Evolutionary conservation across 64 coral and sea anemone species (phyloP).

Genomic region (Hydrozoanthus tunicans): DNA sequence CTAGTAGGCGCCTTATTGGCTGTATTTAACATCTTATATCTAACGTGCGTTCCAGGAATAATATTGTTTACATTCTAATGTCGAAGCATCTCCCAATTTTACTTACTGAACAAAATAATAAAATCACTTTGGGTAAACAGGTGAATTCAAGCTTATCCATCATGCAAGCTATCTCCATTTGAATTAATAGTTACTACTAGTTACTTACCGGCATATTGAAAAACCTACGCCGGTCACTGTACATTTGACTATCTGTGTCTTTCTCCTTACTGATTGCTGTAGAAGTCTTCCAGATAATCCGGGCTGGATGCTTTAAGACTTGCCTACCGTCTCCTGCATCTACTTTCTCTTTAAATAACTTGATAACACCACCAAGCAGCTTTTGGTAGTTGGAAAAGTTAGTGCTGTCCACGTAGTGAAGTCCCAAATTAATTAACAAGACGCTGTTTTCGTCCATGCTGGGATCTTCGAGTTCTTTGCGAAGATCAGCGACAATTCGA

Average conservation of each 20-base stretch:
- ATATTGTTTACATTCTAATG: no score
- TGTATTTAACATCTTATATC: no score
- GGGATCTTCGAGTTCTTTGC: slow-evolving; percentile 39
- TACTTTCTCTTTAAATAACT: slow-evolving; percentile 50
- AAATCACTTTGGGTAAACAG: no score
- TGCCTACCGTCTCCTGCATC: background rate
- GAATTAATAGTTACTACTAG: background rate
- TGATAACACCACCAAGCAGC: slow-evolving; percentile 61
- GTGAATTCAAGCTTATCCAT: no score
- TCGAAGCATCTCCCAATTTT: no score
- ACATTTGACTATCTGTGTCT: slow-evolving; percentile 60
- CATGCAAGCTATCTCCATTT: background rate
- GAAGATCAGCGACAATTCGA: slow-evolving; percentile 58
- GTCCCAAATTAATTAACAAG: slow-evolving; percentile 82
- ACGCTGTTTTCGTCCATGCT: slow-evolving; percentile 83
- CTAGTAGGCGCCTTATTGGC: no score
- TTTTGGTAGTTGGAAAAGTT: slow-evolving; percentile 64
- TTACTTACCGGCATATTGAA: slow-evolving; percentile 81
- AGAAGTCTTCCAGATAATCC: slow-evolving; percentile 89
- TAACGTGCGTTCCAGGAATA: no score
- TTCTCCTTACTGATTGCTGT: slow-evolving; percentile 91
- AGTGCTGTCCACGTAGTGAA: slow-evolving; percentile 72
- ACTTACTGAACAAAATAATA: no score
- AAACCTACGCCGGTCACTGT: slow-evolving; percentile 74
- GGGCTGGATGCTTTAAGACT: slow-evolving; percentile 38